phyloP scores from a whole-genome alignment of 2,888 invertebrate species.

The Nephrotoma guestfalica region DNA sequence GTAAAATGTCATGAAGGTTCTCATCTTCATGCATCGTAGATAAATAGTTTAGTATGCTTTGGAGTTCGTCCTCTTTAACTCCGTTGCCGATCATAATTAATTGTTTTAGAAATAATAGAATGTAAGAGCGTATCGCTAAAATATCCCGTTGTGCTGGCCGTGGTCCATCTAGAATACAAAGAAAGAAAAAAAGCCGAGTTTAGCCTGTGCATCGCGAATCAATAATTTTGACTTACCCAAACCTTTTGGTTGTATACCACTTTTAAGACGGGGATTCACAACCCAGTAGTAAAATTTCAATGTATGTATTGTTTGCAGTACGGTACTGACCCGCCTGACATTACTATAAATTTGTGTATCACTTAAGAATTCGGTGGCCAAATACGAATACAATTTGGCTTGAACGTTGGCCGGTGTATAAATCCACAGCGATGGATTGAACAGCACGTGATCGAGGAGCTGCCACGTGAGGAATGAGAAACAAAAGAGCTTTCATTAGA shows the following conservation, averaged over 20 bases:
- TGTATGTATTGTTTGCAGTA: slow-evolving; percentile 95
- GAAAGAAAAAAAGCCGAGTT: not conserved
- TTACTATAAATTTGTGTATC: slow-evolving; percentile 96
- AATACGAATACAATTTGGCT: slow-evolving; percentile 87
- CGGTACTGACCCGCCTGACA: slow-evolving; percentile 90
- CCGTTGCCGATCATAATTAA: slow-evolving; percentile 94
- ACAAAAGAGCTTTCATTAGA: slow-evolving; percentile 73
- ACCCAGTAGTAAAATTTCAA: slow-evolving; percentile 99
- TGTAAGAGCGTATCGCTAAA: slow-evolving; percentile 84
- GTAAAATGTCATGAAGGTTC: slow-evolving; percentile 93
- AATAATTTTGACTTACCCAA: slow-evolving; percentile 49
- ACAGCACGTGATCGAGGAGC: slow-evolving; percentile 96
- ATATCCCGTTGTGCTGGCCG: slow-evolving; percentile 91
- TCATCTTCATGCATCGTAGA: slow-evolving; percentile 98
- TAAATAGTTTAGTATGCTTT: slow-evolving; percentile 94
- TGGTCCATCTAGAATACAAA: slow-evolving; percentile 59
- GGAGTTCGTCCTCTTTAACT: slow-evolving; percentile 96
- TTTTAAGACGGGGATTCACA: slow-evolving; percentile 85
- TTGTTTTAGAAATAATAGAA: slow-evolving; percentile 89
- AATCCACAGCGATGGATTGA: slow-evolving; percentile 99
- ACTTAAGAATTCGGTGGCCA: slow-evolving; percentile 96
- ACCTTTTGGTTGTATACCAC: slow-evolving; percentile 91
- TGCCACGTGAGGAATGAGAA: slow-evolving; percentile 86
- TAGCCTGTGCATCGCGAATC: not conserved
- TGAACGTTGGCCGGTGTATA: slow-evolving; percentile 94